Conservation (phyloP, 2,797 vertebrate species). For the Carapus acus region DNA sequence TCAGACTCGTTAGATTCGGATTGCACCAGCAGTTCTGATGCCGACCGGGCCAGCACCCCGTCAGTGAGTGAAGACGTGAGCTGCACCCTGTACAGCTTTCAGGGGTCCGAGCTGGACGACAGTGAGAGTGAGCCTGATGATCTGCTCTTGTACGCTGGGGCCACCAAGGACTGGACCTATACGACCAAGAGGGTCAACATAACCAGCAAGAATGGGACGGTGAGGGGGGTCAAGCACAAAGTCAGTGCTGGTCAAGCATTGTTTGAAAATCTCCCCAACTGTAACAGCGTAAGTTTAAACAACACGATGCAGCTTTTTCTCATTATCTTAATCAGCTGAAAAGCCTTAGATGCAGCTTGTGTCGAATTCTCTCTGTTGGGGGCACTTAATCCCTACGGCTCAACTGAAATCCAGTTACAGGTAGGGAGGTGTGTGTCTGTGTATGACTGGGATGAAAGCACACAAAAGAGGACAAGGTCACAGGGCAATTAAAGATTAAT, state of each 20-base stretch:
- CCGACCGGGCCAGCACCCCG: constrained; percentile 78
- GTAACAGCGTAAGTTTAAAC: constrained; percentile 78
- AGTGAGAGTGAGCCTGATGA: constrained; percentile 82
- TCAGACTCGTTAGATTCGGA: constrained; percentile 88
- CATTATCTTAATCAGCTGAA: neutral
- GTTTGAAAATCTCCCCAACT: constrained; percentile 86
- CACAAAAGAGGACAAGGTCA: constrained; percentile 64
- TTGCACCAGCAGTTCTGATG: constrained; percentile 84
- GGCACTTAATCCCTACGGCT: neutral
- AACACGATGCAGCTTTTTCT: neutral
- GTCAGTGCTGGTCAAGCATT: constrained; percentile 94
- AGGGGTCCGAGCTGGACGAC: constrained; percentile 79
- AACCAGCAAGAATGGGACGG: constrained; percentile 95
- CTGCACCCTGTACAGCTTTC: constrained; percentile 70
- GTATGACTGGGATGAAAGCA: constrained; percentile 42
- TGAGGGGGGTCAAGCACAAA: constrained; percentile 96
- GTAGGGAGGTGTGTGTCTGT: constrained; percentile 23
- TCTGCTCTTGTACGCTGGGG: constrained; percentile 81
- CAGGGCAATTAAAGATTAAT: constrained; percentile 75
- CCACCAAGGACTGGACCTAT: constrained; percentile 80
- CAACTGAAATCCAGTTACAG: constrained; percentile 48
- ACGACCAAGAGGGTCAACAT: constrained; percentile 91
- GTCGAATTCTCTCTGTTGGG: constrained; percentile 1
- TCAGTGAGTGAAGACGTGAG: constrained; percentile 76
- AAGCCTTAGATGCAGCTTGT: too few relatives aligned